Evolutionary conservation across 2,113 vertebrate genomes (phyloP), one percentile per base, ranked within the genome.

Genomic region (Perca fluviatilis): DNA sequence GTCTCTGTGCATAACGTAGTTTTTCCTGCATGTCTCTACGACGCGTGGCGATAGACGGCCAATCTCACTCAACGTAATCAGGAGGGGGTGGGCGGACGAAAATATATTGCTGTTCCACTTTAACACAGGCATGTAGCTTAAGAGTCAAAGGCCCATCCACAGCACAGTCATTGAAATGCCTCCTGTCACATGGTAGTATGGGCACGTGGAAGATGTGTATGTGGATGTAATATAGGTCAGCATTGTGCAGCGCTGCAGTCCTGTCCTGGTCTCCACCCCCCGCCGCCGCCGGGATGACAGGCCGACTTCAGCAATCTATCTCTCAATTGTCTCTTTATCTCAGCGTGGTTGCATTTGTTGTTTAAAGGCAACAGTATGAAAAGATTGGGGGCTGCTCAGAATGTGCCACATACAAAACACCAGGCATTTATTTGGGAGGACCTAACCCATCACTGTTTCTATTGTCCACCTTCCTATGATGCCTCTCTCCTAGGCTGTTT

Each of bases 211-310:
- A 19, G 9, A 21, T 56, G 66, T 76, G 63, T 78, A 3, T n/a
- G 43, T 62, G 27, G 47, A 18, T 67, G 19, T 43, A 74, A 91
- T 91, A 49, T 92, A 89, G 91, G 88, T 92, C 89, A 92, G 72
- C 64, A 18, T 62, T 68, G 77, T 89, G 82, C 77, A 33, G 77
- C 5, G 3, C 58, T 76, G 88, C 76, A 53, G 53, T 60, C 14
- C 57, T 19, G 25, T 53, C 63, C 64, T 6, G n/a, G n/a, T n/a
- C n/a, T n/a, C n/a, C n/a, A n/a, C n/a, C n/a, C n/a, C n/a, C n/a
- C n/a, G n/a, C n/a, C n/a, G n/a, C n/a, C n/a, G 84, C 40, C n/a
- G 6, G 19, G 57, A 19, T 58, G 21, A 69, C 60, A 2, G 64
- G 36, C 36, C 79, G 47, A 43, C 60, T 30, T 13, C 58, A 61